Conservation (phyloP, 2,113 vertebrate genomes). For the Xerus inauris region DNA sequence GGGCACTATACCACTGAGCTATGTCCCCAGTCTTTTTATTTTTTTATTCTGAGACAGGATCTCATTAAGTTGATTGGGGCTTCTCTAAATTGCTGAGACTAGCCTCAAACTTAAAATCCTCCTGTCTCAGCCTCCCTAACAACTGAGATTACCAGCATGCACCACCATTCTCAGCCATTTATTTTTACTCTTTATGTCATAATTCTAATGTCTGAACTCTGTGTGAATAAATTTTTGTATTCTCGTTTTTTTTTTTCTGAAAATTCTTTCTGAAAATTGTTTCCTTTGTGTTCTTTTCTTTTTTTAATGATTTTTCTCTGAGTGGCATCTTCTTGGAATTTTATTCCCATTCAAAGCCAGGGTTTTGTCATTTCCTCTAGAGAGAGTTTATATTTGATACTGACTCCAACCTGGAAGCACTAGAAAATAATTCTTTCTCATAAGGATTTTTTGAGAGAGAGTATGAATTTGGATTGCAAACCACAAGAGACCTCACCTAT, state of each 20-base stretch:
- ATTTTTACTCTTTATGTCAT: not conserved
- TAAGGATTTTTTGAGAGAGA: not conserved
- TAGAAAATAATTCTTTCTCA: not conserved
- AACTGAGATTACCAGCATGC: too few species aligned
- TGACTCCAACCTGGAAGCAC: not conserved
- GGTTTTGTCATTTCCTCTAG: not conserved
- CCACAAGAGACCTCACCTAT: not conserved
- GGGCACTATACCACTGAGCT: too few species aligned
- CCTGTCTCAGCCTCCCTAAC: too few species aligned
- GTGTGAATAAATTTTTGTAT: not conserved
- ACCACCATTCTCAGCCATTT: not conserved
- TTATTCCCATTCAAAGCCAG: not conserved
- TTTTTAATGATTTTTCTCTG: not conserved
- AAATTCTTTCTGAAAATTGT: not conserved
- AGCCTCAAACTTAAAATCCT: too few species aligned
- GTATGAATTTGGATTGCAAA: not conserved
- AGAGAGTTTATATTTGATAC: slow-evolving; percentile 6
- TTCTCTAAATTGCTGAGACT: too few species aligned
- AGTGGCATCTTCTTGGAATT: not conserved
- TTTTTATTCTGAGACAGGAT: too few species aligned
- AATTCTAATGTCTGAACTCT: not conserved
- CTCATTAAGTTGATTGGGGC: too few species aligned
- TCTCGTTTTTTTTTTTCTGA: not conserved
- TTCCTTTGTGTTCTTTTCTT: not conserved
- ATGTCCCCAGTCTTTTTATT: too few species aligned